phyloP scores from a whole-genome alignment of 2,888 invertebrate species.

The Leptinotarsa juncta region DNA sequence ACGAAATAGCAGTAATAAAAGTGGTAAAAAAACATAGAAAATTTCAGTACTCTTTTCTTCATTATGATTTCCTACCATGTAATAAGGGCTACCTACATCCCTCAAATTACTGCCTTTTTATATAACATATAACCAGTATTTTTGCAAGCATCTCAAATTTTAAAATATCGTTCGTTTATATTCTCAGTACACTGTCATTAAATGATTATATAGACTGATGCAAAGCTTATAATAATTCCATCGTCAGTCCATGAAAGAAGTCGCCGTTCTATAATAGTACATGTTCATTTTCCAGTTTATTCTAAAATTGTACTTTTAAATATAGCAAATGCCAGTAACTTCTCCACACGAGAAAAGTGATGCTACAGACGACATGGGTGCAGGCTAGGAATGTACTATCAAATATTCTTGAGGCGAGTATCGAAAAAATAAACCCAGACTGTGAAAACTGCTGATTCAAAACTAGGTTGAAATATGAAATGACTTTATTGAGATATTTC shows the following conservation, averaged over 20 bases:
- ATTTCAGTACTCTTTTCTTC: too few species aligned
- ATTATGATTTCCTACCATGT: too few species aligned
- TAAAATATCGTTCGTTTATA: neutral
- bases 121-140: too few species aligned
- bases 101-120: too few species aligned
- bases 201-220: neutral
- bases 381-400: neutral
- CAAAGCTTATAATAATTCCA: neutral
- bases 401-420: neutral
- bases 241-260: conserved; percentile 15
- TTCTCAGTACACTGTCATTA: neutral
- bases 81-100: too few species aligned
- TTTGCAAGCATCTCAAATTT: too few species aligned
- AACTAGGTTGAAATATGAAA: neutral
- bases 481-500: too few species aligned
- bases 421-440: neutral
- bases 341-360: conserved; percentile 12
- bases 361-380: conserved; percentile 18
- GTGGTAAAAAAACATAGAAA: too few species aligned
- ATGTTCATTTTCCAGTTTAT: conserved; percentile 17
- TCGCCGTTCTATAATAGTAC: neutral
- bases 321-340: conserved; percentile 30
- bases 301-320: conserved; percentile 23
- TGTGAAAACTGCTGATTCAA: neutral
- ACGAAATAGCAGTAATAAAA: too few species aligned